Evolutionary conservation across 2,113 vertebrate species (phyloP).

Genomic region (Myotis lucifugus): DNA sequence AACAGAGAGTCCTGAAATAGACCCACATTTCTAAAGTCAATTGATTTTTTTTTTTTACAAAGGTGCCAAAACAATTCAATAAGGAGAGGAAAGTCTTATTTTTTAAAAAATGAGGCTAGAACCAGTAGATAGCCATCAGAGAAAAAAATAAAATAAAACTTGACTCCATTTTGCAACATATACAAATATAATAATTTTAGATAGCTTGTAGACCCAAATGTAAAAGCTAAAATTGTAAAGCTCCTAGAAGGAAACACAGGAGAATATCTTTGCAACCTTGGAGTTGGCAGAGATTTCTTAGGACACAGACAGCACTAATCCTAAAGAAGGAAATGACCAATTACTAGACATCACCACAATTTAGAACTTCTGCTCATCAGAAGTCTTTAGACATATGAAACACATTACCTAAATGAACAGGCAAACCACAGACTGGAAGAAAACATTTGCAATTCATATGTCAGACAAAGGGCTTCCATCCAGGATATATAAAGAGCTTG

Average conservation of each 20-base stretch:
- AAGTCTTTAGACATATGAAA: not conserved
- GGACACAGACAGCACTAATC: not conserved
- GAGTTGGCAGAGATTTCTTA: not conserved
- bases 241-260: not conserved
- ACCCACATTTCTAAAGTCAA: not conserved
- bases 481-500: not conserved
- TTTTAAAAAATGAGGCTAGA: not conserved
- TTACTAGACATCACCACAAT: not conserved
- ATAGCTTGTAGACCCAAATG: not conserved
- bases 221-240: slow-evolving; percentile 8
- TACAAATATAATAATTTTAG: not conserved
- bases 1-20: slow-evolving; percentile 26
- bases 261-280: not conserved
- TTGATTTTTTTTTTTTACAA: not conserved
- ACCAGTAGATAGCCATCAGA: not conserved
- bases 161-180: not conserved
- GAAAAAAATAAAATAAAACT: slow-evolving; percentile 37
- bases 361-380: not conserved
- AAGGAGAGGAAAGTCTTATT: not conserved
- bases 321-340: not conserved
- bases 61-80: slow-evolving; percentile 5
- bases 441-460: not conserved
- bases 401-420: not conserved
- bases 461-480: not conserved
- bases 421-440: not conserved